Evolutionary conservation across 2,113 vertebrate genomes (phyloP), one percentile per base, ranked within the genome.

Genomic region (Cochlearius cochlearius): DNA sequence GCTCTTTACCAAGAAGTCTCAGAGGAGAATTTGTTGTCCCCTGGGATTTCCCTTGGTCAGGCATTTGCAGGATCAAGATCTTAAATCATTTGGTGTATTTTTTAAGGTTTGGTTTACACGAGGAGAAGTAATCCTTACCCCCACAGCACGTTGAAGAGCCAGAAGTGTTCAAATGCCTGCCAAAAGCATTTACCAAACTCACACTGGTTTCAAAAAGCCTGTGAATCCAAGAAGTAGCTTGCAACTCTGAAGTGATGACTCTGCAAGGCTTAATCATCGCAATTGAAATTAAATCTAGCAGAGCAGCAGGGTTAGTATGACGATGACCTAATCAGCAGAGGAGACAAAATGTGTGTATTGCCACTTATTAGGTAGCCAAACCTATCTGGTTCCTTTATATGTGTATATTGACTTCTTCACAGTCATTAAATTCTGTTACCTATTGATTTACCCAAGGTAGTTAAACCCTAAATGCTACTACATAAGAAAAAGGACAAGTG

Each of bases 401-500:
- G 21, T 73, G 45, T 85, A 32, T 74, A 87, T 67, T 84, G 86
- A 94, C 85, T 95, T 90, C 64, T 78, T 75, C 77, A 86, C 67
- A 74, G 69, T 97, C 93, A 94, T 95, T 92, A 95, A 96, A 95
- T 96, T 96, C n/a, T 88, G 41, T 90, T 96, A 91, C 74, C 16
- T 95, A 68, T 95, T 96, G 92, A 97, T 97, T 97, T 94, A 87
- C 22, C 26, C 39, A 69, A 77, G 43, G 56, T 52, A 92, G 90
- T 95, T 97, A 97, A 97, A 97, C 62, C 85, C 80, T 97, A 93
- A 96, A 88, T 95, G 67, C 74, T 91, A 29, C 29, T 78, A 30
- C 23, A 26, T 41, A 62, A 45, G 30, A 66, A 81, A 32, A 74
- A 97, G 78, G 41, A 81, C 45, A 52, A 72, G 25, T 36, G 25